A percentile compares a stretch with the other conserved stretches of the same genome.
These are phyloP conservation scores for Melanostoma mellinum DNA, from an alignment of 2,888 invertebrate genomes.

Conservation along the genomic window DNA sequence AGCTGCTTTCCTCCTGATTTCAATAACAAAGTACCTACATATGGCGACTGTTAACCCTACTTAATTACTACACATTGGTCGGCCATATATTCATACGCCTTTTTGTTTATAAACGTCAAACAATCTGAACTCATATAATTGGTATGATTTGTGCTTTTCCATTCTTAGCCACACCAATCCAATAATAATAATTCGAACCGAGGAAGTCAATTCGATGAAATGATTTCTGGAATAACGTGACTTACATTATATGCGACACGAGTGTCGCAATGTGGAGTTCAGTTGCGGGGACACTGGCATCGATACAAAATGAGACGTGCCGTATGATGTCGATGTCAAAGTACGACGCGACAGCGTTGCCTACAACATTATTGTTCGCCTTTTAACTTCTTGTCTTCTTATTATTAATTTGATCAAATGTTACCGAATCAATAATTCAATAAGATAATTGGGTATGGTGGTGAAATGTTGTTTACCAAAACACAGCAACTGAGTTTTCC, in stretches of 20 bases:
- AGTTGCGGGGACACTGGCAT: too few species aligned
- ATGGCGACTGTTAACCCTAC: neutral
- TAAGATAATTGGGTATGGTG: constrained; percentile 9
- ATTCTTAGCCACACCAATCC: neutral
- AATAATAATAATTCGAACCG: neutral
- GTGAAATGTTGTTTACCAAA: constrained; percentile 2
- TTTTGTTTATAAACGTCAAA: constrained; percentile 6
- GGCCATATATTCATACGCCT: neutral
- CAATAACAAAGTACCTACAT: constrained; percentile 10
- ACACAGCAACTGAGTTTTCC: constrained; percentile 8
- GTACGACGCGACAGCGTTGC: neutral
- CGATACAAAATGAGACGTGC: too few species aligned
- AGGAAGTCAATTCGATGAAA: neutral
- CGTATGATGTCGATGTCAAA: too few species aligned
- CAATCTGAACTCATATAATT: neutral
- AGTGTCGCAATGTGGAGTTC: too few species aligned
- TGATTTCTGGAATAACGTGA: too few species aligned
- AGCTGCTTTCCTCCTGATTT: constrained; percentile 5
- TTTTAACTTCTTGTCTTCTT: neutral
- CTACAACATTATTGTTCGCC: neutral
- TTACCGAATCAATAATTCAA: constrained; percentile 24
- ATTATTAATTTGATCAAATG: constrained; percentile 19
- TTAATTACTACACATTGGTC: neutral
- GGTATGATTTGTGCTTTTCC: neutral
- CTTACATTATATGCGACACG: too few species aligned